phyloP scores from a whole-genome alignment of 2,797 vertebrate species.

The Anabas testudineus region DNA sequence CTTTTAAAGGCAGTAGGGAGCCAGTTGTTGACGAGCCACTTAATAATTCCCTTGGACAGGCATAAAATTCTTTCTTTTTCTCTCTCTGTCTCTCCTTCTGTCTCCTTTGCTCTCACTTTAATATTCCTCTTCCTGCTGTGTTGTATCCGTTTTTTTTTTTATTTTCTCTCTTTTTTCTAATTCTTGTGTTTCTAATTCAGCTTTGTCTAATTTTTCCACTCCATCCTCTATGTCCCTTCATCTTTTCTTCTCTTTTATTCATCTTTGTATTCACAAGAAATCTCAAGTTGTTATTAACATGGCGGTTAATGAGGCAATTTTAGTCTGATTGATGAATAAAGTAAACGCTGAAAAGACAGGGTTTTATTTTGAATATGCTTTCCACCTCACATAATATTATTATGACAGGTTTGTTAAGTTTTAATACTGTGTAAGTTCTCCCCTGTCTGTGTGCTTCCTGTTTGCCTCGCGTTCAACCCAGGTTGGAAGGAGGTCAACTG shows the following conservation, averaged over 20 bases:
- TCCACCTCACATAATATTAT: conserved; percentile 23
- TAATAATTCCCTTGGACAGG: conserved; percentile 81
- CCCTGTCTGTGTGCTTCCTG: too few species aligned
- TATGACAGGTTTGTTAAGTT: conserved; percentile 13
- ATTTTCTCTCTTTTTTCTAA: conserved; percentile 1
- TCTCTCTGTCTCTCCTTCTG: conserved; percentile 48
- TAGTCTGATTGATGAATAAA: conserved; percentile 10
- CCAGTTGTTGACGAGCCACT: conserved; percentile 75
- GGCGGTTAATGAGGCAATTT: conserved; percentile 1
- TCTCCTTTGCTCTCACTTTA: conserved; percentile 48
- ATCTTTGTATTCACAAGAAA: conserved; percentile 4
- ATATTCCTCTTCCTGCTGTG: conserved; percentile 48
- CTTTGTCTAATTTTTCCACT: conserved; percentile 20
- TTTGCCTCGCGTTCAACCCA: not conserved
- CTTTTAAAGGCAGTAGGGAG: conserved; percentile 74
- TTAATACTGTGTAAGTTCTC: too few species aligned
- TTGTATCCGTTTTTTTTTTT: conserved; percentile 30
- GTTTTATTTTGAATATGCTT: conserved; percentile 7
- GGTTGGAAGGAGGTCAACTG: too few species aligned
- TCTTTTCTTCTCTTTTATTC: conserved; percentile 3
- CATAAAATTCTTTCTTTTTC: conserved; percentile 75
- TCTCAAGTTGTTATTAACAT: conserved; percentile 6
- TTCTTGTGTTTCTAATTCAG: not conserved
- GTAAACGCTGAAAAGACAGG: not conserved
- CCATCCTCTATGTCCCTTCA: not conserved